Percentiles rank a stretch among this genome's conserved stretches.
phyloP scores from a whole-genome alignment of 2,113 vertebrate genomes.

The Pongo pygmaeus region DNA sequence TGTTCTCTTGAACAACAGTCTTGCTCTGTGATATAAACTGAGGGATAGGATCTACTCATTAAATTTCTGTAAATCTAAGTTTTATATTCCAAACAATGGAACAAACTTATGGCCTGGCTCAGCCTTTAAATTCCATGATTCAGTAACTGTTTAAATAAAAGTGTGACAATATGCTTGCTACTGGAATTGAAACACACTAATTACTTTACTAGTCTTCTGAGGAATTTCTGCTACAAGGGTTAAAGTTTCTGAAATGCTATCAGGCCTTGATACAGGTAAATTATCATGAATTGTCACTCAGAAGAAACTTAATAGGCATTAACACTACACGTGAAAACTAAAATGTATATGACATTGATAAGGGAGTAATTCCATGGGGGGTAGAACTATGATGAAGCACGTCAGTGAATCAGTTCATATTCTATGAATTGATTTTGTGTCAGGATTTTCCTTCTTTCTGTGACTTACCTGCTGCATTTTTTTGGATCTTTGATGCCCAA shows the following conservation, averaged over 20 bases:
- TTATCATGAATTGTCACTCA: neutral
- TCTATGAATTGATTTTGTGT: neutral
- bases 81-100: neutral
- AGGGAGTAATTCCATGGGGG: neutral
- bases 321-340: neutral
- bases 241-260: neutral
- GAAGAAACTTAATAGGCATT: neutral
- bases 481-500: neutral
- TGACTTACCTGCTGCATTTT: neutral
- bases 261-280: neutral
- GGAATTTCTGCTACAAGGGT: neutral
- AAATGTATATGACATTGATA: neutral
- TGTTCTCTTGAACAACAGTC: neutral
- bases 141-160: neutral
- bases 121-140: slow-evolving; percentile 16
- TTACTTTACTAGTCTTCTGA: neutral
- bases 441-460: neutral
- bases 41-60: neutral
- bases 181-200: neutral
- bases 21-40: neutral
- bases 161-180: neutral
- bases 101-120: neutral
- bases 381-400: neutral
- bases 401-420: neutral
- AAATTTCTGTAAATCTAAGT: slow-evolving; percentile 20